Evolutionary conservation across 2,113 vertebrate genomes (phyloP), one percentile per base, ranked within the genome.

Genomic region (Melierax canorus): DNA sequence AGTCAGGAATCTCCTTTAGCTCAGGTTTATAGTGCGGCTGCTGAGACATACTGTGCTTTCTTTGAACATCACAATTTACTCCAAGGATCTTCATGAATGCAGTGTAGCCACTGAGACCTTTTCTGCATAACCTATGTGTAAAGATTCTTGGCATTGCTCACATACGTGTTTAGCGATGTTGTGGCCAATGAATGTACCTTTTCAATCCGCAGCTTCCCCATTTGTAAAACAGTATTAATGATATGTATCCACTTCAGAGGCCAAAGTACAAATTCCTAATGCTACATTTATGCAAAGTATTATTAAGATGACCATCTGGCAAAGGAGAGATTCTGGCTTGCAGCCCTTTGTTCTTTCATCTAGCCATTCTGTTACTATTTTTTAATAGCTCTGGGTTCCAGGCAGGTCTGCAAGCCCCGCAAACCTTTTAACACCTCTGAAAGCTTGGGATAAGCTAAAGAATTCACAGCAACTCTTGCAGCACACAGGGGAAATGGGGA

Each of bases 351-450:
- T 96, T 96, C 76, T 95, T 85, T 85, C 66, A 85, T 79, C 30
- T 45, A 81, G 56, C 30, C 76, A 45, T 92, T 72, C 89, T 94
- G 69, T 86, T 85, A 34, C 36, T 91, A 55, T 87, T 82, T 95
- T 95, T 89, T 69, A 92, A 30, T 79, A 88, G 82, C 63, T 84
- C 84, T 86, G 50, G 60, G 51, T 85, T 96, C 58, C 73, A 82
- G 75, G 80, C 66, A 72, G 34, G 73, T 92, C 81, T 95, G 80
- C 69, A 94, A 94, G 68, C 62, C 80, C 78, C 32, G 24, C 22
- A 96, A 94, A 91, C 83, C 94, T 95, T 97, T 97, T 94, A 96
- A 91, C 94, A 96, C 91, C 69, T 94, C 84, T 85, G 92, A 92
- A 97, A 81, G 39, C 86, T 75, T 72, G 48, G 79, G 64, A 29